phyloP scores from a whole-genome alignment of 2,113 vertebrate genomes.

The Pseudolaguvia tuberculata region DNA sequence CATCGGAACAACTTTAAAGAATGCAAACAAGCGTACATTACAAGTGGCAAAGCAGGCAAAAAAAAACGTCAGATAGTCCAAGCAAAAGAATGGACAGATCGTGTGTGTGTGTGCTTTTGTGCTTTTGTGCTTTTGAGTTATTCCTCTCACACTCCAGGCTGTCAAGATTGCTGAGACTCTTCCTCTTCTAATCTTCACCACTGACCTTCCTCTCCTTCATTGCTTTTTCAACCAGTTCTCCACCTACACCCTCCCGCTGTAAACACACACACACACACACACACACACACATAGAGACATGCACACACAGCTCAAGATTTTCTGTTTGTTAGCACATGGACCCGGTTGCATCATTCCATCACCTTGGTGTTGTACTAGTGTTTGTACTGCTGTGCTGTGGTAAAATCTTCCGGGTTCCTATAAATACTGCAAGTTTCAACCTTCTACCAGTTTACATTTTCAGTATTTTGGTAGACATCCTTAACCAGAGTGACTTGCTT shows the following conservation, averaged over 20 bases:
- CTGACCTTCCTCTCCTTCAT: slow-evolving; percentile 19
- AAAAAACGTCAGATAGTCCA: not conserved
- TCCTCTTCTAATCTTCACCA: slow-evolving; percentile 26
- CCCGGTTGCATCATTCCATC: slow-evolving; percentile 2
- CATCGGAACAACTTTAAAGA: not conserved
- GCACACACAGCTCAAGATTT: not conserved
- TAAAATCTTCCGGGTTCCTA: too few species aligned
- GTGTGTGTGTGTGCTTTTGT: not conserved
- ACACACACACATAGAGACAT: slow-evolving; percentile 3
- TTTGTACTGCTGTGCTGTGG: not conserved
- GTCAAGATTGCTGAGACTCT: slow-evolving; percentile 19
- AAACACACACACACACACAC: slow-evolving; percentile 11
- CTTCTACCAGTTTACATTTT: too few species aligned
- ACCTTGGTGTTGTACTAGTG: not conserved
- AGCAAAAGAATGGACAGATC: not conserved
- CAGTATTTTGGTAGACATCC: too few species aligned
- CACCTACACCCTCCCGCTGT: slow-evolving; percentile 18
- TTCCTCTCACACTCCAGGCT: slow-evolving; percentile 20
- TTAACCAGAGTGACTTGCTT: too few species aligned
- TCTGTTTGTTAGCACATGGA: not conserved
- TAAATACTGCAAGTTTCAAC: too few species aligned
- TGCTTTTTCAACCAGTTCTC: slow-evolving; percentile 15
- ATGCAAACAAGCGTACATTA: not conserved
- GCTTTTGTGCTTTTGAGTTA: slow-evolving; percentile 20
- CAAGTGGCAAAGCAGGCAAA: not conserved